Conservation (phyloP, 1,140 invertebrate species). For the Leptinotarsa undecemlineata region DNA sequence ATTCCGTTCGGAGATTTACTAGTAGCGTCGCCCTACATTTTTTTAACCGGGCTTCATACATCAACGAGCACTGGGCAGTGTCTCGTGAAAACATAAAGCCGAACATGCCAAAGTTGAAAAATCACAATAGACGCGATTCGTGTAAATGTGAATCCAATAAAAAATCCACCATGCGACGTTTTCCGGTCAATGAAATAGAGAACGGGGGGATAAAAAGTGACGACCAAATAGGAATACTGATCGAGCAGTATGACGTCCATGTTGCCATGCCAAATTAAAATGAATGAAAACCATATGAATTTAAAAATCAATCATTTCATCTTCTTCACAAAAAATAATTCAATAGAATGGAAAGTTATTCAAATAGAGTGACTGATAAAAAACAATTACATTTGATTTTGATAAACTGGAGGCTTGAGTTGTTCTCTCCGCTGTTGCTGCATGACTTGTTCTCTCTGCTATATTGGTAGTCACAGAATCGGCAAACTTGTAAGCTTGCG, state of each 20-base stretch:
- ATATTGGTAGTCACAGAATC: no score
- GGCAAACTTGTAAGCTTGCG: no score
- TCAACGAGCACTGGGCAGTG: conserved; percentile 16
- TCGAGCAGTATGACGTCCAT: neutral
- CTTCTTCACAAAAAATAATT: no score
- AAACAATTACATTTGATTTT: no score
- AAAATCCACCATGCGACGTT: conserved; percentile 28
- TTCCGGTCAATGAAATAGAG: conserved; percentile 18
- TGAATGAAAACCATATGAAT: no score
- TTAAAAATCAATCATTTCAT: no score
- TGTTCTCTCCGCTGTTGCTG: no score
- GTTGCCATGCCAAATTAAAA: neutral
- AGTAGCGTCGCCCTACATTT: neutral
- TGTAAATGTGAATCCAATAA: conserved; percentile 30
- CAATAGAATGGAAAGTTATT: no score
- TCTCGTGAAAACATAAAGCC: conserved; percentile 21
- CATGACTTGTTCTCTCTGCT: no score
- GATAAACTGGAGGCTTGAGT: no score
- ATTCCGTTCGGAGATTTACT: neutral
- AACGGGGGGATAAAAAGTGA: neutral
- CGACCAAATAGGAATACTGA: neutral
- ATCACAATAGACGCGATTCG: conserved; percentile 29
- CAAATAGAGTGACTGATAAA: no score
- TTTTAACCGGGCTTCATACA: conserved; percentile 18
- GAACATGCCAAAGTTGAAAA: conserved; percentile 28